Base-by-base conservation (phyloP, 2,797 vertebrate genomes). In the Eleutherodactylus coqui region DNA sequence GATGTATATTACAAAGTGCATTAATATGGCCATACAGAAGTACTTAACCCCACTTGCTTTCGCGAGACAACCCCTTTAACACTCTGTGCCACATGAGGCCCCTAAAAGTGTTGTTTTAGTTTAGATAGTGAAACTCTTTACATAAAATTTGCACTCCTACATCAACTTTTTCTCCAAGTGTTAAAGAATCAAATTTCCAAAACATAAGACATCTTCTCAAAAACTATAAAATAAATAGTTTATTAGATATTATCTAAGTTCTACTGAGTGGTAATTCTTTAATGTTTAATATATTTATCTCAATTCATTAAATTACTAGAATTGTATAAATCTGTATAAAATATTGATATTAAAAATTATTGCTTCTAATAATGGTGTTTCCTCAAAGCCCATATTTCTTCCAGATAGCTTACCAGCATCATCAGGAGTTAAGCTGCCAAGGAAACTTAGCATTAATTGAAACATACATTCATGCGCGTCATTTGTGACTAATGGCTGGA, bases 181-280 rank as follows among this genome's bases (percentile, higher is more conserved):
- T 55, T 55, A 24, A 55, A 24, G 21, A 55, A 24, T 55, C 5
- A 16, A 29, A 16, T 0, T 62, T 32, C 60, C 29, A 11, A 16
- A 14, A 19, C 5, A 7, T 1, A 36, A 34, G 6, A 36, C 29
- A 67, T 36, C 34, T 21, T 3, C 17, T 21, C 9, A 43, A 43
- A n/a, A 72, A n/a, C 10, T 14, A n/a, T 72, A 13, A 13, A 72
- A 41, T 5, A 67, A 67, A 67, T 19, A 67, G 3, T 70, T 70
- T 72, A 36, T 27, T 24, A 55, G 69, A 55, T 55, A 55, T 72
- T 29, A 70, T 41, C 29, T 29, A 29, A 17, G 24, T 9, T 24
- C 64, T 82, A 13, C 67, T 38, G 64, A 55, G 80, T 4, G 21
- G 51, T 27, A 82, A 82, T 82, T 24, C 64, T 17, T 69, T 55